Evolutionary conservation across 2,113 vertebrate genomes (phyloP).

Genomic region (Podiceps cristatus): DNA sequence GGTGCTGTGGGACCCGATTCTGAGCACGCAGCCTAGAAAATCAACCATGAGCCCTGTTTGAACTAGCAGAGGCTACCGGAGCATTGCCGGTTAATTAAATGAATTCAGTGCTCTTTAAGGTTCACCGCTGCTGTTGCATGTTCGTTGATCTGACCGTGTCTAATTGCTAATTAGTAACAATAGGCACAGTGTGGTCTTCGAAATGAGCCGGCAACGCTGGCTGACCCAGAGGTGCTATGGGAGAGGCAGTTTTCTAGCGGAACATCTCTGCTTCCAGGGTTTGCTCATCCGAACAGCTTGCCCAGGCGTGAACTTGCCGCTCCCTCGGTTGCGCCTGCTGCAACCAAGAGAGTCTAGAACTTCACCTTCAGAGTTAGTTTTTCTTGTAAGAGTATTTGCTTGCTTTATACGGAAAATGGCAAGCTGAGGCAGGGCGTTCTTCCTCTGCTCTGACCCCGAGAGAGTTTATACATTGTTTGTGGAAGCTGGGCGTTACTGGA

Average conservation of each 20-base stretch:
- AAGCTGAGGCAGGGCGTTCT: neutral
- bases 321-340: neutral
- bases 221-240: neutral
- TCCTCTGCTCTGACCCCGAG: neutral
- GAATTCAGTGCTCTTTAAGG: neutral
- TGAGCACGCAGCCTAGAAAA: neutral
- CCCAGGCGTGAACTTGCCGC: neutral
- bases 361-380: neutral
- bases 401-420: neutral
- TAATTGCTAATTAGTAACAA: neutral
- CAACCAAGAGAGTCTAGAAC: neutral
- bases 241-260: neutral
- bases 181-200: neutral
- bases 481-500: neutral
- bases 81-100: neutral
- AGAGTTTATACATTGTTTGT: neutral
- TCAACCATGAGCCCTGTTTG: neutral
- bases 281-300: neutral
- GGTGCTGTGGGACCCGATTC: neutral
- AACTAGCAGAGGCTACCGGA: neutral
- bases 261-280: neutral
- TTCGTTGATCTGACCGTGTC: neutral
- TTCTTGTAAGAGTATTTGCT: neutral
- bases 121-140: neutral
- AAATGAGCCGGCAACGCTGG: neutral